These are phyloP conservation scores for Atrichornis clamosus DNA, from an alignment of 2,113 vertebrate genomes.

Conservation along the genomic window DNA sequence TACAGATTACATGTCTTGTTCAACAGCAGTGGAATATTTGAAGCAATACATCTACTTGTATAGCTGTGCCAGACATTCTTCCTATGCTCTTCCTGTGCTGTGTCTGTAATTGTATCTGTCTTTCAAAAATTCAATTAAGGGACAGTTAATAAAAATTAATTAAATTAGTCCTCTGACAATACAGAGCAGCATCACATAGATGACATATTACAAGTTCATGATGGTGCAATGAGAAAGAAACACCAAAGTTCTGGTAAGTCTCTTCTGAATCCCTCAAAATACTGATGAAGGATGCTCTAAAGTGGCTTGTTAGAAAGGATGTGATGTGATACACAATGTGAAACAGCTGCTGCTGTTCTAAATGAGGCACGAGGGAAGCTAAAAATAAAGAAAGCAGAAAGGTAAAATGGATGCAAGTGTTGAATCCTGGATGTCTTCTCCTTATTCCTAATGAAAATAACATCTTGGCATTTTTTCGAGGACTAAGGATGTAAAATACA, in stretches of 20 bases:
- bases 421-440: background rate
- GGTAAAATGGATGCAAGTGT: background rate
- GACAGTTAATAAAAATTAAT: slow-evolving; percentile 52
- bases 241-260: background rate
- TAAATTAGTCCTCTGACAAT: slow-evolving; percentile 23
- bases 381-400: background rate
- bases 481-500: background rate
- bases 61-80: slow-evolving; percentile 27
- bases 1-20: background rate
- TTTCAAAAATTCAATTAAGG: slow-evolving; percentile 52
- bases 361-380: background rate
- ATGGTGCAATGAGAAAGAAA: background rate
- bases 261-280: background rate
- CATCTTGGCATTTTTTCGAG: background rate
- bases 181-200: background rate
- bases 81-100: slow-evolving; percentile 39
- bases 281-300: background rate
- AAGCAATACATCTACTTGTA: slow-evolving; percentile 32
- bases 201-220: background rate
- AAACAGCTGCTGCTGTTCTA: background rate
- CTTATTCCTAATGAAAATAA: background rate
- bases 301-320: background rate
- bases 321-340: background rate
- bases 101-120: slow-evolving; percentile 45
- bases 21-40: background rate